These are phyloP conservation scores for Drosophila birchii DNA, from an alignment of 2,888 invertebrate genomes.

Conservation along the genomic window DNA sequence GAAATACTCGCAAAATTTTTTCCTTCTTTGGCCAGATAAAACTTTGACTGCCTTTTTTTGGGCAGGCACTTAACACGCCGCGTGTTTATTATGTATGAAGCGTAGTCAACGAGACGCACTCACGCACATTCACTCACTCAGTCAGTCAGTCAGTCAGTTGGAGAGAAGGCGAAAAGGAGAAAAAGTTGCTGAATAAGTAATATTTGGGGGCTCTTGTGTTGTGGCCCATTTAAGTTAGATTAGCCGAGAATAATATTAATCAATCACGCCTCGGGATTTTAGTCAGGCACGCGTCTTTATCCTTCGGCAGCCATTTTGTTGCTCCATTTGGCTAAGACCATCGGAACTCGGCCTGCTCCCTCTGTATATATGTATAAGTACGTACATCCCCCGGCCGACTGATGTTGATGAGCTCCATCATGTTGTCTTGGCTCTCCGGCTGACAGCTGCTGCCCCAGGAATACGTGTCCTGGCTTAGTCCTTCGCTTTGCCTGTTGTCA, in stretches of 20 bases:
- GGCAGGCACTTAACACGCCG: conserved; percentile 71
- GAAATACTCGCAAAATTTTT: conserved; percentile 25
- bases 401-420: conserved; percentile 70
- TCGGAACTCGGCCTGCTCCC: conserved; percentile 58
- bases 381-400: conserved; percentile 24
- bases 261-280: conserved; percentile 77
- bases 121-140: conserved; percentile 52
- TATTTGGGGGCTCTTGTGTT: conserved; percentile 53
- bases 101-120: conserved; percentile 66
- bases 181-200: conserved; percentile 77
- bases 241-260: conserved; percentile 80
- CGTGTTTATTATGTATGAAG: conserved; percentile 77
- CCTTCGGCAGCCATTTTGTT: conserved; percentile 66
- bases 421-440: conserved; percentile 48
- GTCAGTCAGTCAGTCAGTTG: conserved; percentile 6
- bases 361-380: background rate
- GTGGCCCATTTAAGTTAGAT: conserved; percentile 79
- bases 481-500: conserved; percentile 54
- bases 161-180: conserved; percentile 11
- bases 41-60: conserved; percentile 22
- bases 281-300: conserved; percentile 31
- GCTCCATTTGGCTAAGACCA: conserved; percentile 69
- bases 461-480: conserved; percentile 72
- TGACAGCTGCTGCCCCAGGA: conserved; percentile 57
- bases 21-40: conserved; percentile 28